These are phyloP conservation scores for Trichechus manatus DNA, from an alignment of 2,113 vertebrate genomes.

Conservation along the genomic window DNA sequence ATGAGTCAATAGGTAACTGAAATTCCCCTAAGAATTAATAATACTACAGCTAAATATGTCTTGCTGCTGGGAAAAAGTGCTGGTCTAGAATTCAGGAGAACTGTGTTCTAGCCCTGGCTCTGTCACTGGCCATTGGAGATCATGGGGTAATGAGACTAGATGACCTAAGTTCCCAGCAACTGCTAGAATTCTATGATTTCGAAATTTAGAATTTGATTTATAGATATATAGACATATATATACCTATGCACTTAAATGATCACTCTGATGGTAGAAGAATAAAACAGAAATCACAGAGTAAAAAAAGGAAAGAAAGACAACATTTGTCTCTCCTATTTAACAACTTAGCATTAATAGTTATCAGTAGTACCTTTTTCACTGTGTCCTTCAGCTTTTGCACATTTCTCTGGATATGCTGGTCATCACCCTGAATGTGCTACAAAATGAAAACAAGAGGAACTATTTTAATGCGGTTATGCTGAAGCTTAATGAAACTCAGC, in stretches of 20 bases:
- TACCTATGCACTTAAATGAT: not conserved
- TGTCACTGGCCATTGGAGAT: not conserved
- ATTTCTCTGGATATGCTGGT: conserved; percentile 81
- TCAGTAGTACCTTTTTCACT: conserved; percentile 84
- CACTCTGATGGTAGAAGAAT: not conserved
- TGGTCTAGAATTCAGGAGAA: not conserved
- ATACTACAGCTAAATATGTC: not conserved
- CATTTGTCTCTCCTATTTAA: not conserved
- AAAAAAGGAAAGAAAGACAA: conserved; percentile 18
- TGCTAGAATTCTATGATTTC: not conserved
- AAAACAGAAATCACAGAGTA: not conserved
- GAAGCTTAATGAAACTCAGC: conserved; percentile 6
- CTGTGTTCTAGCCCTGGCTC: not conserved
- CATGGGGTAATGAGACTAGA: not conserved
- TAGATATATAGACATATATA: not conserved
- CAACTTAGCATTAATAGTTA: not conserved
- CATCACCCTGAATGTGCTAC: conserved; percentile 4
- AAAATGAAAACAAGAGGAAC: conserved; percentile 35
- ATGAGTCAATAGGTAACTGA: not conserved
- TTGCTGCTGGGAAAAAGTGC: not conserved
- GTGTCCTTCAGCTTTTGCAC: conserved; percentile 86
- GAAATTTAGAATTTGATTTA: conserved; percentile 8
- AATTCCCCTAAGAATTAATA: conserved; percentile 16
- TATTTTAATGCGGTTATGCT: not conserved
- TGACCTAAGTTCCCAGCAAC: not conserved